Conservation (phyloP, 53 echinoderm and acorn worm genomes). For the Zoroaster sp. region DNA sequence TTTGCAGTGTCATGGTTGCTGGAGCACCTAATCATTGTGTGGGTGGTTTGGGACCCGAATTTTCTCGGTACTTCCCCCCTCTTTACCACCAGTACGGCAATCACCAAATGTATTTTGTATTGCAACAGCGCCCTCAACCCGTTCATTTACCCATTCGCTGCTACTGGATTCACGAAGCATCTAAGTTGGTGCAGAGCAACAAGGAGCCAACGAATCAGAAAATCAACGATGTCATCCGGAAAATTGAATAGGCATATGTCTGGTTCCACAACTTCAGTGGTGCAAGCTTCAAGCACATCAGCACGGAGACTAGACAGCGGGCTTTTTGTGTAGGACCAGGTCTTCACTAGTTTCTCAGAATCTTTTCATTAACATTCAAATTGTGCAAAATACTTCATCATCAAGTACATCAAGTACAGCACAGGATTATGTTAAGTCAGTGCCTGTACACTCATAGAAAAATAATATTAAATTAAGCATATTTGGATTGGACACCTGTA, state of each 20-base stretch:
- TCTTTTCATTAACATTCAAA: too few relatives aligned
- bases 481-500: too few relatives aligned
- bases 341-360: too few relatives aligned
- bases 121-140: slow-evolving; percentile 77
- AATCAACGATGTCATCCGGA: not conserved
- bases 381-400: too few relatives aligned
- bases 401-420: too few relatives aligned
- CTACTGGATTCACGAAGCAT: slow-evolving; percentile 72
- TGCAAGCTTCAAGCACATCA: not conserved
- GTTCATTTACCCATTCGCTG: slow-evolving; percentile 79
- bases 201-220: not conserved
- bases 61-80: not conserved
- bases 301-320: not conserved
- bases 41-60: slow-evolving; percentile 59
- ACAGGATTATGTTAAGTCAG: too few relatives aligned
- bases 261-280: not conserved
- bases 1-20: slow-evolving; percentile 79
- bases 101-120: slow-evolving; percentile 47
- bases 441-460: too few relatives aligned
- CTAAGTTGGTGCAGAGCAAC: slow-evolving; percentile 19
- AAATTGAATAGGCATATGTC: not conserved
- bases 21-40: slow-evolving; percentile 69
- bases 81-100: not conserved
- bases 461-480: too few relatives aligned
- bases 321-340: too few relatives aligned